A percentile compares a stretch with the other conserved stretches of the same genome.
phyloP scores from a whole-genome alignment of 2,113 vertebrate genomes.

The Syrmaticus mikado region DNA sequence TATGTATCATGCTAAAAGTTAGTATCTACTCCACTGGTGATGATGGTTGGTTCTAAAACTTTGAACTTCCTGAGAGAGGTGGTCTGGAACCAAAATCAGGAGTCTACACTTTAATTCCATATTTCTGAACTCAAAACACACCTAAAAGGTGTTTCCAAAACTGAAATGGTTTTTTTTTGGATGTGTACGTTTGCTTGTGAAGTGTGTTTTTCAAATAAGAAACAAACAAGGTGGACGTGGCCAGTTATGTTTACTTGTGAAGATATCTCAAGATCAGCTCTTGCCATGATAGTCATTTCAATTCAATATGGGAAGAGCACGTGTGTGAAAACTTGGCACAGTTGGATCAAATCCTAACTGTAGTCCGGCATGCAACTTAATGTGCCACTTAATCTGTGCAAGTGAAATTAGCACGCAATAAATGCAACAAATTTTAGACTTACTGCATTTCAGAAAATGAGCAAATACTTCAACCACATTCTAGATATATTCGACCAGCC shows the following conservation, averaged over 20 bases:
- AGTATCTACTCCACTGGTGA: neutral
- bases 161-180: neutral
- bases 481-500: neutral
- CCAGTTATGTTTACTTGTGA: neutral
- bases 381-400: neutral
- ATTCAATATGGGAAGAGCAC: neutral
- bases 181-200: neutral
- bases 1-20: neutral
- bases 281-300: too few species aligned
- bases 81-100: neutral
- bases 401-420: accelerated
- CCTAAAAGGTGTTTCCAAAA: neutral
- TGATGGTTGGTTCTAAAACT: neutral
- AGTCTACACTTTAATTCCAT: neutral
- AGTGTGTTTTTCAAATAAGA: neutral
- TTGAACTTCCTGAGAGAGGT: neutral
- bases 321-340: neutral
- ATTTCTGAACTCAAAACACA: neutral
- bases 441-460: neutral
- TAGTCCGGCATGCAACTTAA: neutral
- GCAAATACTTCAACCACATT: neutral
- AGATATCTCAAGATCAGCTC: neutral
- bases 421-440: neutral
- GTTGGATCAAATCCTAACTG: neutral
- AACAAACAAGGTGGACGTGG: neutral